Evolutionary conservation across 2,797 vertebrate species (phyloP).

Genomic region (Sebastolobus alascanus): DNA sequence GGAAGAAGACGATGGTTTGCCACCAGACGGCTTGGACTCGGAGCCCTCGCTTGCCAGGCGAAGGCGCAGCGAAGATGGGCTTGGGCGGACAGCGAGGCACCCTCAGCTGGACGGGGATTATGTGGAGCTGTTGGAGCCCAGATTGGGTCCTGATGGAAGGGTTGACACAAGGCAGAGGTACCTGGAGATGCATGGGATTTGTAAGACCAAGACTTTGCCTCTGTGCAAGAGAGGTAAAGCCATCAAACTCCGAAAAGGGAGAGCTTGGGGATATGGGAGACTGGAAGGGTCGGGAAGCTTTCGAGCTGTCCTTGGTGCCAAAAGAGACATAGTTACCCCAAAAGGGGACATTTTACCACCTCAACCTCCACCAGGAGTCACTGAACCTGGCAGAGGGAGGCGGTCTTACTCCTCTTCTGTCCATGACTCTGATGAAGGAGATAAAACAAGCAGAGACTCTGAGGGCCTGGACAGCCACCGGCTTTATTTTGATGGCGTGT

Average conservation of each 20-base stretch:
- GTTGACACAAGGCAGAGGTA: constrained; percentile 83
- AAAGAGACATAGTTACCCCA: constrained; percentile 66
- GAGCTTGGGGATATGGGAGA: constrained; percentile 87
- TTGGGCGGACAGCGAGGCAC: constrained; percentile 64
- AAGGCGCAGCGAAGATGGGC: constrained; percentile 78
- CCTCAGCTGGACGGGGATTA: constrained; percentile 88
- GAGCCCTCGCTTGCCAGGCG: constrained; percentile 64
- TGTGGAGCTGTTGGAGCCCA: constrained; percentile 90
- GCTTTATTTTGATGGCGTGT: constrained; percentile 68
- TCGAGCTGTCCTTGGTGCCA: constrained; percentile 71
- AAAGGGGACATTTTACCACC: constrained; percentile 64
- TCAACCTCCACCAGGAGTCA: constrained; percentile 55
- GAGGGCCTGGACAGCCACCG: constrained; percentile 55
- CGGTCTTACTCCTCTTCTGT: constrained; percentile 67
- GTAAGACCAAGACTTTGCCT: constrained; percentile 90
- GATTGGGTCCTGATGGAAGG: constrained; percentile 85
- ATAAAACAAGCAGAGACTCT: constrained; percentile 63
- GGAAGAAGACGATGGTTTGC: constrained; percentile 79
- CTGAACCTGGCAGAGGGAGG: constrained; percentile 63
- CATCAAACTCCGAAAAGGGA: constrained; percentile 87
- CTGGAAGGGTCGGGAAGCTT: constrained; percentile 76
- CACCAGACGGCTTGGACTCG: constrained; percentile 66
- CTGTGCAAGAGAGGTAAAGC: constrained; percentile 87
- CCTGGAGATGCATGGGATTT: constrained; percentile 86
- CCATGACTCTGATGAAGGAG: constrained; percentile 76